A percentile compares a stretch with the other conserved stretches of the same genome.
Evolutionary conservation across 1,140 invertebrate species (phyloP).

Genomic region (Octopus sinensis): DNA sequence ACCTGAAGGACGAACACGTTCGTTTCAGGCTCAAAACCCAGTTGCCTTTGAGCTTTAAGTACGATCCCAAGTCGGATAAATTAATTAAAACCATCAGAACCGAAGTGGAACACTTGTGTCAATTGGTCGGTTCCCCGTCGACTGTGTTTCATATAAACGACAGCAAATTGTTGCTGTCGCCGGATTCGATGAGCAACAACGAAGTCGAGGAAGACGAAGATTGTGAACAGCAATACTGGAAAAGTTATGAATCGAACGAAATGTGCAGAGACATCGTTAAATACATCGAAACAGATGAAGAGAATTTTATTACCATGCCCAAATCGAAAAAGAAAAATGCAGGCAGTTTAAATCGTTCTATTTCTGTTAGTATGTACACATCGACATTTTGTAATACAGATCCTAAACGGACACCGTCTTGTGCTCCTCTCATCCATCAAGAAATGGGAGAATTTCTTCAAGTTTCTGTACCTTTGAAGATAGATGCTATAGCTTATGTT

Average conservation of each 20-base stretch:
- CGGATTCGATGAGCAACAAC: not conserved
- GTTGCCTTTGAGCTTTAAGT: not conserved
- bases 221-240: not conserved
- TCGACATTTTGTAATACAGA: not conserved
- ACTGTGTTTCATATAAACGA: not conserved
- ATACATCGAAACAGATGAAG: conserved; percentile 2
- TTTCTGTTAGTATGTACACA: not conserved
- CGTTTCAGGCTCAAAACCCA: not conserved
- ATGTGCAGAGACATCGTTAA: not conserved
- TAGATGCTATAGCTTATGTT: not conserved
- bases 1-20: not conserved
- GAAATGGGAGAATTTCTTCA: not conserved
- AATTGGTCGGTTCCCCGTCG: not conserved
- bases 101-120: not conserved
- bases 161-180: not conserved
- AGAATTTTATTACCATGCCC: not conserved
- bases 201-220: not conserved
- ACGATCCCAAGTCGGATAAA: conserved; percentile 4
- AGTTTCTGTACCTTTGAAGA: not conserved
- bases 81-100: not conserved
- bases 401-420: not conserved
- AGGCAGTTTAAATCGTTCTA: not conserved
- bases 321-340: not conserved
- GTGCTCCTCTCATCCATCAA: not conserved
- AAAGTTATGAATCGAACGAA: not conserved